Evolutionary conservation across 92 coral and sea anemone species (phyloP).

Genomic region (Micromussa lordhowensis): DNA sequence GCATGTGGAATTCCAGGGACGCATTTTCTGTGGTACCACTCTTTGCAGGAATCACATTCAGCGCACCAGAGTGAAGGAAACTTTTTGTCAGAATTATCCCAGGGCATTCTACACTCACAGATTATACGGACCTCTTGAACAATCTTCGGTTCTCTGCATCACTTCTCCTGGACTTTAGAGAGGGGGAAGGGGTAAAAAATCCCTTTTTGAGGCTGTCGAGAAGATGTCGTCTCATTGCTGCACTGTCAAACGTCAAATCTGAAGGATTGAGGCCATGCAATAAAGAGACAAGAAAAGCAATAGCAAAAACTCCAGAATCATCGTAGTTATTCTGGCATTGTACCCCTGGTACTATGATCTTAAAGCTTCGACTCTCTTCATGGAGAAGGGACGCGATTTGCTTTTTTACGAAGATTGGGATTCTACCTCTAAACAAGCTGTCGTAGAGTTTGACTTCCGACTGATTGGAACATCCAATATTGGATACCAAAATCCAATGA

Average conservation of each 20-base stretch:
- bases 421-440: conserved; percentile 36
- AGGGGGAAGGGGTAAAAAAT: conserved; percentile 11
- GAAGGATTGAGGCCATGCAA: conserved; percentile 23
- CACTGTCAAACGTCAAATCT: conserved; percentile 14
- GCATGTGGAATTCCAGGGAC: not conserved
- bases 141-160: not conserved
- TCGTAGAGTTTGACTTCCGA: conserved; percentile 43
- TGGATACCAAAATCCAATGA: conserved; percentile 55
- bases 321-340: conserved; percentile 16
- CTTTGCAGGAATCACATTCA: conserved; percentile 9
- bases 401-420: conserved; percentile 19
- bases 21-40: conserved; percentile 7
- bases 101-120: not conserved
- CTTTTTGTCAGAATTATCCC: too few relatives aligned
- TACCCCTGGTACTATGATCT: conserved; percentile 1
- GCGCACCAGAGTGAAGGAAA: not conserved
- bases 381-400: conserved; percentile 40
- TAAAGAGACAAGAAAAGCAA: conserved; percentile 25
- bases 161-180: not conserved
- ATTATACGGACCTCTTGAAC: not conserved
- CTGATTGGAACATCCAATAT: conserved; percentile 27
- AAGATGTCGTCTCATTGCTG: conserved; percentile 24
- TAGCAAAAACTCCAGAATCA: conserved; percentile 34
- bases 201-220: not conserved
- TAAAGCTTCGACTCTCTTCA: not conserved